These are phyloP conservation scores for Caerostris darwini DNA, from an alignment of 1,140 invertebrate genomes.

Conservation along the genomic window DNA sequence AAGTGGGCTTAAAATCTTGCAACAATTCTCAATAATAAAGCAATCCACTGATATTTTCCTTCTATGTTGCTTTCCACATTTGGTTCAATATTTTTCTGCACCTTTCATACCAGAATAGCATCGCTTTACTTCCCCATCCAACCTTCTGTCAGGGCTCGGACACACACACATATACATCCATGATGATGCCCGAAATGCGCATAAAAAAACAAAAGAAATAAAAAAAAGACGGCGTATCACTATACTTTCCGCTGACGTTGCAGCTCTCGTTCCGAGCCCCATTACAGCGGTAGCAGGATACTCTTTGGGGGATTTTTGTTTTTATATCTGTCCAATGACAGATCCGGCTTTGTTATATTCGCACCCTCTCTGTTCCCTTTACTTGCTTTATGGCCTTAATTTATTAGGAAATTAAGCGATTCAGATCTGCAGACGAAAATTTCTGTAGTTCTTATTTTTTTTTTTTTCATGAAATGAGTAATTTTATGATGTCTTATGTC, in stretches of 20 bases:
- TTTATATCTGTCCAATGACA: too few relatives aligned
- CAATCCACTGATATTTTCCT: background rate
- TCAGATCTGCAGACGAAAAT: too few relatives aligned
- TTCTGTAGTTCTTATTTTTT: too few relatives aligned
- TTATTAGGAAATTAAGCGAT: too few relatives aligned
- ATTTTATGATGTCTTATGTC: too few relatives aligned
- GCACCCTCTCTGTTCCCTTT: background rate
- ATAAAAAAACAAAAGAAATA: background rate
- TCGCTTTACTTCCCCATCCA: background rate
- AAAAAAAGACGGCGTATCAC: constrained; percentile 1
- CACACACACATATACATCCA: background rate
- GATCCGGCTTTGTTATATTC: too few relatives aligned
- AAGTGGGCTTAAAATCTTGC: too few relatives aligned
- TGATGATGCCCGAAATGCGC: background rate
- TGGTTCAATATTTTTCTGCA: background rate
- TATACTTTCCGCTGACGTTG: background rate
- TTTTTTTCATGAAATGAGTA: too few relatives aligned
- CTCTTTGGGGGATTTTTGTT: too few relatives aligned
- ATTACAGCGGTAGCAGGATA: too few relatives aligned
- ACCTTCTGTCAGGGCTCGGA: background rate
- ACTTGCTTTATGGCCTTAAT: too few relatives aligned
- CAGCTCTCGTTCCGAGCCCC: background rate
- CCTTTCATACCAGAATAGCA: background rate
- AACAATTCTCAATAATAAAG: too few relatives aligned
- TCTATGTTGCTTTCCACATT: background rate